Conservation (phyloP, 2,888 invertebrate species). For the Merodon equestris region DNA sequence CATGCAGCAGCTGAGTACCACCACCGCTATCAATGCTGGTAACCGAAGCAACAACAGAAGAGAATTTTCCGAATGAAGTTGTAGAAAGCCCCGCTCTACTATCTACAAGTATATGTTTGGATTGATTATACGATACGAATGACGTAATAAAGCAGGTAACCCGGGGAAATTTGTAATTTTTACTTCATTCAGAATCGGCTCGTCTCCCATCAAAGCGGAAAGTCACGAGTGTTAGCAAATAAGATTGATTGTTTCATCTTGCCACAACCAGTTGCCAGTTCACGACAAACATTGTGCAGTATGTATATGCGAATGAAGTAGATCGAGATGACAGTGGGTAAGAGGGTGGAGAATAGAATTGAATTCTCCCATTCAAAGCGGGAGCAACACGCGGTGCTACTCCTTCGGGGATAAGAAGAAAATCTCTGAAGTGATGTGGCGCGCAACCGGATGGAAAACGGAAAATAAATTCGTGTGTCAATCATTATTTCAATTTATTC, state of each 20-base stretch:
- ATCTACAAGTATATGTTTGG: conserved; percentile 5
- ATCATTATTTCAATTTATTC: conserved; percentile 62
- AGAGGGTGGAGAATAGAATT: conserved; percentile 28
- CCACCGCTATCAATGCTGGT: not conserved
- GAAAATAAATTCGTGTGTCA: conserved; percentile 67
- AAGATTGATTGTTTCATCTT: conserved; percentile 59
- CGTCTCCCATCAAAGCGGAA: not conserved
- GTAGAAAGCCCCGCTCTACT: conserved; percentile 13
- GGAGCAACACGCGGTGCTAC: conserved; percentile 14
- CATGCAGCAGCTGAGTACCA: conserved; percentile 14
- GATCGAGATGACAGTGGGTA: conserved; percentile 22
- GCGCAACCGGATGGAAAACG: conserved; percentile 67
- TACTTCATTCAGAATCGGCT: conserved; percentile 4
- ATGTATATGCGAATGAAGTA: no score
- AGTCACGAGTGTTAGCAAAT: conserved; percentile 27
- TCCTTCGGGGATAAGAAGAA: conserved; percentile 54
- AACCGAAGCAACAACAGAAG: not conserved
- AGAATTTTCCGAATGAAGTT: conserved; percentile 40
- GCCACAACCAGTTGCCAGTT: no score
- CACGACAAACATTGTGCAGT: no score
- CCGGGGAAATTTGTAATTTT: conserved; percentile 17
- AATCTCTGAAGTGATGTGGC: conserved; percentile 48
- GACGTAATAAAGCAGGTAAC: conserved; percentile 46
- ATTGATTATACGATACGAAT: conserved; percentile 57
- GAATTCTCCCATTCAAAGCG: conserved; percentile 47